Conservation (phyloP, 2,797 vertebrate species). For the Syndactyla subalaris region DNA sequence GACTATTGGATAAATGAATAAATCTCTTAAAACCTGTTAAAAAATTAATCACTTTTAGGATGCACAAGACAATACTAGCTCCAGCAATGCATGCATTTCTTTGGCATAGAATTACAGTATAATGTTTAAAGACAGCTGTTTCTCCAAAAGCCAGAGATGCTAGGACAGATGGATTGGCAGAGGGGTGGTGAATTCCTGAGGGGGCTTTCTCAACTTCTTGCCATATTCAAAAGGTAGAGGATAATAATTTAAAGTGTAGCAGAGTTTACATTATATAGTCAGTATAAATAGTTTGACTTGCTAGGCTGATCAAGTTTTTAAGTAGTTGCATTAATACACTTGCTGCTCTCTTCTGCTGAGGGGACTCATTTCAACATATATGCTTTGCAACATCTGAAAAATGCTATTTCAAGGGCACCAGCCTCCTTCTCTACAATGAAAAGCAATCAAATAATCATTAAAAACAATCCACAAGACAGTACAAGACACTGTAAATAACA, state of each 20-base stretch:
- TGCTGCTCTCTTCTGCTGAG: not conserved
- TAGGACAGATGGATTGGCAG: slow-evolving; percentile 41
- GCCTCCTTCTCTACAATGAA: not conserved
- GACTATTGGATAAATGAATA: slow-evolving; percentile 21
- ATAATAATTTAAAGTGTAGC: not conserved
- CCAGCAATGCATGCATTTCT: not conserved
- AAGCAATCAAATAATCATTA: not conserved
- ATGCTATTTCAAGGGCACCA: not conserved
- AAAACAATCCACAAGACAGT: not conserved
- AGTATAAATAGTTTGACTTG: not conserved
- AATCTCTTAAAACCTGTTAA: slow-evolving; percentile 24
- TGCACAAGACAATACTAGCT: not conserved
- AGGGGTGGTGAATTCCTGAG: slow-evolving; percentile 24
- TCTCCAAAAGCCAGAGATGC: slow-evolving; percentile 5
- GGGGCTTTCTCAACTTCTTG: not conserved
- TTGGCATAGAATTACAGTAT: slow-evolving; percentile 22
- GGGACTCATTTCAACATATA: not conserved
- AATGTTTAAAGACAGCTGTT: slow-evolving; percentile 49
- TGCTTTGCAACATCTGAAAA: not conserved
- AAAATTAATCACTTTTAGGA: slow-evolving; percentile 53
- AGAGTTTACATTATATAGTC: slow-evolving; percentile 1
- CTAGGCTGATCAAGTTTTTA: not conserved
- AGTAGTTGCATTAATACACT: not conserved
- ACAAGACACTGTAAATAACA: not conserved
- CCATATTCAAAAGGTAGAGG: not conserved